Base-by-base conservation (phyloP, 2,888 invertebrate genomes). In the Serripes groenlandicus region DNA sequence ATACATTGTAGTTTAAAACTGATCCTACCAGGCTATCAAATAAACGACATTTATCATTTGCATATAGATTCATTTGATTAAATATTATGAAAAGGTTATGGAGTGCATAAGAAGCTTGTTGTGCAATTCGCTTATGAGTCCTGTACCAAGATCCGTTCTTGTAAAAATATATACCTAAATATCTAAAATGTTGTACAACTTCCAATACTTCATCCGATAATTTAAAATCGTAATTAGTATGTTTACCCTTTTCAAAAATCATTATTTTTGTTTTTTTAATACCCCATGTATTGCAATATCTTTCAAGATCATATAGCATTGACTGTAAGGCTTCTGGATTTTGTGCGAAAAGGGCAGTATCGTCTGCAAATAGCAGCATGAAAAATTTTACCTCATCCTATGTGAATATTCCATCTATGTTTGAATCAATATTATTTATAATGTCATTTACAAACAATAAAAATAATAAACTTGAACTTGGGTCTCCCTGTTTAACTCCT, bases 111-210 rank as follows among this genome's bases (percentile, higher is more conserved):
- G 54, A 54, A 1, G 78, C 71, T 23, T 78, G 60, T 54, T 78
- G 60, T 28, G 71, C 64, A 52, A 72, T 64, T 21, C 23, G 15
- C 15, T 49, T 71, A 34, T 71, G 72, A 7, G 60, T 64, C 15
- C 72, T 58, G 37, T 64, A n/a, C 71, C 78, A 78, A 37, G 60
- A 28, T 5, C 66, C 72, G 52, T 72, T 78, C 54, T 77, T 77
- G 30, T 60, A 64, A 56, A 78, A 34, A 28, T 62, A 9, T 21
- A 72, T 49, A 9, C 72, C 62, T 3, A 78, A 23, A 64, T 72
- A 78, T 72, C 66, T 78, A 28, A 78, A 78, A 5, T 60, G n/a
- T 1, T 1, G 30, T 7, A 71, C 77, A 35, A 64, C 52, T 54
- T 72, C 54, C 26, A 58, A 23, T 3, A 18, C 7, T 56, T 15